Conservation (phyloP, 1,140 invertebrate species). For the Trigoniulus corallinus region DNA sequence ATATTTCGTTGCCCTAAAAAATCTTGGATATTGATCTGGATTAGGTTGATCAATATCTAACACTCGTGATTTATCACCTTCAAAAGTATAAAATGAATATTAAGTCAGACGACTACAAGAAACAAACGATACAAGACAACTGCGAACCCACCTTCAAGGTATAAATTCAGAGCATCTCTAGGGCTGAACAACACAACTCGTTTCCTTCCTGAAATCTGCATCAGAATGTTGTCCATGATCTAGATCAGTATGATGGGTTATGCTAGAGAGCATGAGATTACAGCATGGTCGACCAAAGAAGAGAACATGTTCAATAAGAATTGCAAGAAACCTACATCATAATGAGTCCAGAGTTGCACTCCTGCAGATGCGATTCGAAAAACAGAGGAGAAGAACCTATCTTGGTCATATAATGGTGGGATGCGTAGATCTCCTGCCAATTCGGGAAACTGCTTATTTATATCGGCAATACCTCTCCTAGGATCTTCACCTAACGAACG, state of each 20-base stretch:
- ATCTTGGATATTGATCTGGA: conserved; percentile 31
- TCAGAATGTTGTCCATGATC: conserved; percentile 41
- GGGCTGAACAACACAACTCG: conserved; percentile 35
- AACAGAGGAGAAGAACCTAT: conserved; percentile 38
- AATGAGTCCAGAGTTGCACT: conserved; percentile 42
- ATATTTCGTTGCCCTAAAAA: conserved; percentile 24
- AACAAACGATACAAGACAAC: background rate
- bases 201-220: conserved; percentile 37
- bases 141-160: conserved; percentile 29
- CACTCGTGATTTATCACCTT: conserved; percentile 39
- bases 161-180: conserved; percentile 32
- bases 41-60: conserved; percentile 37
- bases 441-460: conserved; percentile 31
- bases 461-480: conserved; percentile 34
- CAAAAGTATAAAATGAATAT: conserved; percentile 6
- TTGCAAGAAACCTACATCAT: conserved; percentile 30
- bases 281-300: too few species aligned
- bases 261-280: background rate
- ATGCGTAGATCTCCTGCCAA: conserved; percentile 31
- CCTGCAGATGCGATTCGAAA: conserved; percentile 34
- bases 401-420: conserved; percentile 28
- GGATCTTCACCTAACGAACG: conserved; percentile 34
- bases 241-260: conserved; percentile 11
- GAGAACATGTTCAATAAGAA: background rate
- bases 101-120: too few species aligned